Base-by-base conservation (phyloP, 2,888 invertebrate species). In the Epinotia ramella region DNA sequence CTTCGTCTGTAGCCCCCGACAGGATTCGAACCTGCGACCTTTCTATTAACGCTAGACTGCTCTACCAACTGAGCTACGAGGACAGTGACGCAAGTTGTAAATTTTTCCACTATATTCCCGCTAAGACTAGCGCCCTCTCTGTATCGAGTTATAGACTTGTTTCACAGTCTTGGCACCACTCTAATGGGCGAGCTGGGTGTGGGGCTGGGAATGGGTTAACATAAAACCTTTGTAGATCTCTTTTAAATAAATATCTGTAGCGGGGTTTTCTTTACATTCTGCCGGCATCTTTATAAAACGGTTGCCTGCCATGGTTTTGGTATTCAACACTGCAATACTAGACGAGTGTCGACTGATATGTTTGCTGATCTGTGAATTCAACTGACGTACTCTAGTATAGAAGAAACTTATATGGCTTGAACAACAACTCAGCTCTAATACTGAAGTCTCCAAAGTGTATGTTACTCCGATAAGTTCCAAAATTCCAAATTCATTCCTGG, bases 281-380 rank as follows among this genome's bases (percentile, higher is more conserved):
- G 84, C 80, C 24, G 88, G 87, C 53, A 88, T 74, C 5, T 76
- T 80, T 77, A 80, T 81, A 1, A 81, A 80, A 78, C 40, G 77
- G 73, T 9, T 77, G 57, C 62, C 78, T 77, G 60, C 65, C 74
- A 13, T 46, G 63, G 24, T 40, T 78, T 16, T 13, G 49, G 20
- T 56, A 49, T 64, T 59, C 11, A 70, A 20, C 11, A 64, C 33
- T 40, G 46, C 59, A 33, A 74, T 59, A 65, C 12, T 57, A 59
- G 33, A 64, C 12, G 49, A 62, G 67, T n/a, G 68, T 53, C 33
- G 76, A 53, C 81, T 79, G 49, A 88, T 79, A 76, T 88, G 85
- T 59, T 88, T 91, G 9, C 77, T 79, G 40, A 91, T 82, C 6
- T 90, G 86, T 16, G 83, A 80, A 77, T 92, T 92, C 1, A 91